phyloP scores from a whole-genome alignment of 2,888 invertebrate genomes.

The Endotricha flammealis region DNA sequence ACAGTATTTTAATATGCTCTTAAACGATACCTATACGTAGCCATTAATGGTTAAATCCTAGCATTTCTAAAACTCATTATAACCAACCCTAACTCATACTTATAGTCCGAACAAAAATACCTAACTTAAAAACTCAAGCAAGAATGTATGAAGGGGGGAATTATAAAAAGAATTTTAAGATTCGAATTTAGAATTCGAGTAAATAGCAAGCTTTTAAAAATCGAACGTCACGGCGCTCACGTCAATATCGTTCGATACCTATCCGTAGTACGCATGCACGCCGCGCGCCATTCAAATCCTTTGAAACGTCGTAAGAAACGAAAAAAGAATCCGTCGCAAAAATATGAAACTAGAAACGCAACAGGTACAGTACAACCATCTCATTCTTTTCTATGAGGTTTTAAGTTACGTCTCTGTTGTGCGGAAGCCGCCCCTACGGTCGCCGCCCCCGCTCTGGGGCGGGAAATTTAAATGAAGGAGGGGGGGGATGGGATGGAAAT shows the following conservation, averaged over 20 bases:
- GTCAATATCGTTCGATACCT: slow-evolving; percentile 63
- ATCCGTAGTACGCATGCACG: slow-evolving; percentile 66
- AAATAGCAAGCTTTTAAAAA: slow-evolving; percentile 39
- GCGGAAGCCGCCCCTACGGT: slow-evolving; percentile 71
- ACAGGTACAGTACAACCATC: slow-evolving; percentile 74
- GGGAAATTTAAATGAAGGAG: slow-evolving; percentile 75
- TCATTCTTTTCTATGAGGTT: slow-evolving; percentile 73
- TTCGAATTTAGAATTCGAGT: slow-evolving; percentile 25
- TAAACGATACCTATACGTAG: too few relatives aligned
- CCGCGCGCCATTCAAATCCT: slow-evolving; percentile 62
- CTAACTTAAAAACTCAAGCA: too few relatives aligned
- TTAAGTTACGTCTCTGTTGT: slow-evolving; percentile 70
- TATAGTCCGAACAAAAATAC: too few relatives aligned
- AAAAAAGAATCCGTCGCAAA: slow-evolving; percentile 68
- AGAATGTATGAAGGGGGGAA: neutral
- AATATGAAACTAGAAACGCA: slow-evolving; percentile 68
- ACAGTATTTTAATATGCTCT: too few relatives aligned
- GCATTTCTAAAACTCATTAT: too few relatives aligned
- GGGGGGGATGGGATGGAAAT: slow-evolving; percentile 72
- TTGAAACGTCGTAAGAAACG: slow-evolving; percentile 60
- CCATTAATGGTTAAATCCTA: too few relatives aligned
- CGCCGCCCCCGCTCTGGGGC: slow-evolving; percentile 71
- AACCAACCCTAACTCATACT: too few relatives aligned
- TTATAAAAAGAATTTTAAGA: slow-evolving; percentile 22
- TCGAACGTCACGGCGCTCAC: slow-evolving; percentile 39